Evolutionary conservation across 2,113 vertebrate genomes (phyloP), one percentile per base, ranked within the genome.

Genomic region (Psephotus haematonotus): DNA sequence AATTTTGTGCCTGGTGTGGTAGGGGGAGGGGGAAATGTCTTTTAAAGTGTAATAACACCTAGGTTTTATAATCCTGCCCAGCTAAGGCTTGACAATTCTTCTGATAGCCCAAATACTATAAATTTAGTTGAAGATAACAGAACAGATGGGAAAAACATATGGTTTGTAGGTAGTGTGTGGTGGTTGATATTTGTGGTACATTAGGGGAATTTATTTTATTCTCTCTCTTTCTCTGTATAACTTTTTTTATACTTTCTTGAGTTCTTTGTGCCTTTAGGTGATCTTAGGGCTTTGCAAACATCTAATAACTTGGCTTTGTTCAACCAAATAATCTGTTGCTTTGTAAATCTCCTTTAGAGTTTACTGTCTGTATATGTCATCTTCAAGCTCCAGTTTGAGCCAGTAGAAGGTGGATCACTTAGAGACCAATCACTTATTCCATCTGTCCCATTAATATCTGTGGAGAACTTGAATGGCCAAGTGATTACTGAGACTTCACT

Each of bases 121-220:
- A 98, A 98, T 98, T 98, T 98, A 98, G 98, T 98, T 96, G 94
- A 98, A 72, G 98, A 98, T 98, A 98, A 97, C 98, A 97, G 97
- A 98, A 98, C 98, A 98, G 98, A 98, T 98, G 98, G 98, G 95
- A 97, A 98, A 98, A 98, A 97, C 98, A 98, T 98, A 98, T 98
- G 98, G 98, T 97, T 98, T 98, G 98, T 98, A 98, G 98, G 98
- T 98, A 98, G 98, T 98, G 97, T 98, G 97, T 97, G 97, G 96
- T 97, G 86, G 92, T 95, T 98, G 98, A 90, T 98, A 98, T 98
- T 98, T 98, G 98, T 95, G 86, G 97, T 97, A 98, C 97, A 98
- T 98, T 98, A 98, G 98, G 98, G 98, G 98, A 98, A 98, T 98
- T 98, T 97, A 98, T 98, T 98, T 98, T 97, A 98, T 98, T 98